Evolutionary conservation across 2,797 vertebrate species (phyloP), one percentile per base, ranked within the genome.

Genomic region (Pipistrellus nathusii): DNA sequence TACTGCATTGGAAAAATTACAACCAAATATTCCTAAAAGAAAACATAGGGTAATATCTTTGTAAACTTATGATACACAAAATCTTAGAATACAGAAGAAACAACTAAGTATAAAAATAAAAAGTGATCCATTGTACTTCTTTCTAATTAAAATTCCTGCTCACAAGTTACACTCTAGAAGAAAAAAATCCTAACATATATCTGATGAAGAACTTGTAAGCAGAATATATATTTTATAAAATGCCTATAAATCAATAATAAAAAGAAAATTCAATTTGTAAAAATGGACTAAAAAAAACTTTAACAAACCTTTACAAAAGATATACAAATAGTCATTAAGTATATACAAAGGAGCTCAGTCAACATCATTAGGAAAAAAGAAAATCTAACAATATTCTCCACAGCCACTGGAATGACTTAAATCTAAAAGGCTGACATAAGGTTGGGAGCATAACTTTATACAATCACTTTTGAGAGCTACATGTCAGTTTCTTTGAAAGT

Each of bases 61-160:
- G 6, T 55, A 76, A 88, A 2, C 13, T 75, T 66, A 35, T 14
- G 0, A 27, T 46, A 80, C 12, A 5, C 12, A 87, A 80, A 93
- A 76, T 35, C 32, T 89, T 72, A 85, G 4, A 85, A 69, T 69
- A 59, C 6, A 78, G 14, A 92, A 90, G 57, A 89, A 93, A 95
- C 1, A 69, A 23, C 14, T 88, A 85, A 57, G 4, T 76, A 69
- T 32, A 91, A 69, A 94, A 87, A 71, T 82, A 93, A 68, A 85
- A 41, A 32, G 17, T 20, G 9, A 88, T 59, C 81, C n/a, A 25
- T 8, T 84, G 0, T 57, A 51, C 11, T 88, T 92, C 3, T 81
- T 86, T 41, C 13, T 91, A 88, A 76, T 80, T 85, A 75, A 94
- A 91, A 87, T 76, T 86, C 92, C 55, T 85, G 6, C 21, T 62